A percentile compares a stretch with the other conserved stretches of the same genome.
Conservation (phyloP, 1,140 invertebrate species). For the Pogonus chalceus region DNA sequence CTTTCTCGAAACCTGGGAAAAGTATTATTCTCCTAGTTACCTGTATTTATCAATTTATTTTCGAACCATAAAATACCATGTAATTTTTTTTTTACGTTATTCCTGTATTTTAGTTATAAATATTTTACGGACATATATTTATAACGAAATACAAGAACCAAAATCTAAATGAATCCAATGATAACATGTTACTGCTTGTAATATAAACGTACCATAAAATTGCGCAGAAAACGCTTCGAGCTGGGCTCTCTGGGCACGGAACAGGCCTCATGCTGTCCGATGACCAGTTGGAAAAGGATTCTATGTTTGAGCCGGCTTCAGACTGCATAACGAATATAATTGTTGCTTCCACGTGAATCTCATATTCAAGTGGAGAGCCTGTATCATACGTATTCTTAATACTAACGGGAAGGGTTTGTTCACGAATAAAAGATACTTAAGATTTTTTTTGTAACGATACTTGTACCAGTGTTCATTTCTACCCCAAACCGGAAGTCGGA, state of each 20-base stretch:
- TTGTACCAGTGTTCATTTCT: neutral
- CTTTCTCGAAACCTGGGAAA: neutral
- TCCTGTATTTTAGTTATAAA: too few relatives aligned
- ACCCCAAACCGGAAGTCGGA: too few relatives aligned
- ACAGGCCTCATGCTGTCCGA: neutral
- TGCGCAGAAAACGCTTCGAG: neutral
- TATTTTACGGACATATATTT: too few relatives aligned
- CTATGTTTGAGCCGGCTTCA: neutral
- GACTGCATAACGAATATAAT: neutral
- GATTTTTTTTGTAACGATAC: neutral
- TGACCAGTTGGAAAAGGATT: neutral
- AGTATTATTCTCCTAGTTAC: neutral
- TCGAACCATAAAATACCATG: too few relatives aligned
- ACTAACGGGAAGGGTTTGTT: neutral
- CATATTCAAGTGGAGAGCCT: slow-evolving; percentile 4
- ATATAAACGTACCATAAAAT: neutral
- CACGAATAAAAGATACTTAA: neutral
- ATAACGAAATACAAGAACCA: too few relatives aligned
- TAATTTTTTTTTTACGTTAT: too few relatives aligned
- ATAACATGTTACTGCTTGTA: too few relatives aligned
- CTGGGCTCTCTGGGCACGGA: neutral
- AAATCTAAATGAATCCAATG: too few relatives aligned
- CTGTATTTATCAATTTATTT: neutral
- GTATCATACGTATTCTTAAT: neutral
- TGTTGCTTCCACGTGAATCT: slow-evolving; percentile 4